Evolutionary conservation across 2,113 vertebrate genomes (phyloP).

Genomic region (Leucopternis melanops): DNA sequence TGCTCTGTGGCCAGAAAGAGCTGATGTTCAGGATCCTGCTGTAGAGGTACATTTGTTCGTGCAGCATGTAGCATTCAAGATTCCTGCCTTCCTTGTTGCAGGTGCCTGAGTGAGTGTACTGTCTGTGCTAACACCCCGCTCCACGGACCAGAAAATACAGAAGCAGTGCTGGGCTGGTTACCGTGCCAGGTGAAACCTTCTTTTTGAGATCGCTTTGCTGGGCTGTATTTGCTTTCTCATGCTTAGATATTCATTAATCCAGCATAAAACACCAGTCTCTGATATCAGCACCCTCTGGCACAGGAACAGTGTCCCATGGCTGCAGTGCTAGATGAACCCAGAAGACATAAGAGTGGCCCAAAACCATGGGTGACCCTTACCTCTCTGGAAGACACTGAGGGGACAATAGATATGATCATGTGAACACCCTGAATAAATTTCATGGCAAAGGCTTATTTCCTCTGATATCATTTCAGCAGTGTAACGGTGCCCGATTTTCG

Average conservation of each 20-base stretch:
- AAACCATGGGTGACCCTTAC: neutral
- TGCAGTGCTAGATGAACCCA: neutral
- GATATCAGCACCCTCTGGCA: neutral
- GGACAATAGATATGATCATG: neutral
- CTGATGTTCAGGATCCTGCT: neutral
- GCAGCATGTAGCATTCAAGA: neutral
- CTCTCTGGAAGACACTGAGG: neutral
- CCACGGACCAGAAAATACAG: neutral
- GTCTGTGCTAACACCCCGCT: neutral
- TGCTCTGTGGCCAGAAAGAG: neutral
- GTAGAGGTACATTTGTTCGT: neutral
- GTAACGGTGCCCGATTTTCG: neutral
- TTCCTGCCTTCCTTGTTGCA: neutral
- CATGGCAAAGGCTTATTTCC: neutral
- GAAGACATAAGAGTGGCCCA: neutral
- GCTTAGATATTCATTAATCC: neutral
- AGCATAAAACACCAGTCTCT: neutral
- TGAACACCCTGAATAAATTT: neutral
- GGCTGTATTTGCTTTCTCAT: neutral
- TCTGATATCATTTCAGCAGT: neutral
- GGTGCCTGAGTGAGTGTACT: rapidly evolving
- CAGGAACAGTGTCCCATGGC: neutral
- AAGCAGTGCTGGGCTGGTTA: neutral
- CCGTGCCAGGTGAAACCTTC: neutral
- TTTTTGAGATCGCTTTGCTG: neutral